Conservation (phyloP, 2,888 invertebrate genomes). For the Pyrrhosoma nymphula region DNA sequence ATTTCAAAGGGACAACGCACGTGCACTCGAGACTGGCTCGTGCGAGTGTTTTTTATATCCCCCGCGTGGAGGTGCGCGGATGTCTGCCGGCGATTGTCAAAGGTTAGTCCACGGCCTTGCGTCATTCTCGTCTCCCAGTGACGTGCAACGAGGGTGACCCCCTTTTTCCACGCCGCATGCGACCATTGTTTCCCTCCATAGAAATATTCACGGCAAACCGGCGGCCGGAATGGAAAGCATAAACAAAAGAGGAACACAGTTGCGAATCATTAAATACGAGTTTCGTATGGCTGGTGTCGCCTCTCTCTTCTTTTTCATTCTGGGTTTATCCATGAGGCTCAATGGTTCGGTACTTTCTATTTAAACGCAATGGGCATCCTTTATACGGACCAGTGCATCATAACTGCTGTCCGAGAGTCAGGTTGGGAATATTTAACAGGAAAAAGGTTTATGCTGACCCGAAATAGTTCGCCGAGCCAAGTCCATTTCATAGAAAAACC, state of each 20-base stretch:
- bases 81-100: not conserved
- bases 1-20: not conserved
- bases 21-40: not conserved
- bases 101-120: not conserved
- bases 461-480: too few species aligned
- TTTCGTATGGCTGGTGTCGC: not conserved
- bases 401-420: too few species aligned
- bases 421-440: too few species aligned
- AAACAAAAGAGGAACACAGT: not conserved
- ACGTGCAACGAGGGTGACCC: not conserved
- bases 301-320: not conserved
- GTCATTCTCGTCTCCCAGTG: not conserved
- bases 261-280: not conserved
- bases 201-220: not conserved
- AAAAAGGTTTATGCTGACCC: too few species aligned
- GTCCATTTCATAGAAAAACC: too few species aligned
- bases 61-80: not conserved
- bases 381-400: too few species aligned
- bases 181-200: not conserved
- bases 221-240: not conserved
- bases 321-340: not conserved
- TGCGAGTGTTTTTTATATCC: not conserved
- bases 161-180: not conserved
- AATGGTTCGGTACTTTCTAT: not conserved
- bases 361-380: too few species aligned